Evolutionary conservation across 2,888 invertebrate species (phyloP), one percentile per base, ranked within the genome.

Genomic region (Apamea monoglypha): DNA sequence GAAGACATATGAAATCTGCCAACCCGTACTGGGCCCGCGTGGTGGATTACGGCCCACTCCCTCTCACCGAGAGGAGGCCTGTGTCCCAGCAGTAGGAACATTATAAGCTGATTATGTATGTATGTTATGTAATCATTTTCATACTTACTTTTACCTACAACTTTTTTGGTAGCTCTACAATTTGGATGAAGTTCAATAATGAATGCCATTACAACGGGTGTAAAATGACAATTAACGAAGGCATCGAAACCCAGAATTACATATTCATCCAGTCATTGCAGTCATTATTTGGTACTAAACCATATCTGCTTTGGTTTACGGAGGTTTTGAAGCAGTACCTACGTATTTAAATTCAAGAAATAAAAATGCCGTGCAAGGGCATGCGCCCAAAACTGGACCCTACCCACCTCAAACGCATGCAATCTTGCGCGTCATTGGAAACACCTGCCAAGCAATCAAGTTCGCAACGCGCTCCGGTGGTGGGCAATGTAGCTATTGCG

Each of bases 381-480:
- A 44, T 32, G 18, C 25, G 0, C 44, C 64, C n/a, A 56, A 76
- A 78, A 50, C 53, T 44, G 36, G 53, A 76, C 40, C 14, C 61
- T 59, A 64, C 56, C 40, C 71, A 36, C 53, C 36, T 59, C 36
- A 80, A 74, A 70, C 47, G 64, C 64, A 61, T 53, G 61, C 63
- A 32, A 64, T 47, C 67, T 53, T 29, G 59, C 80, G 72, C 74
- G 66, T 84, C 59, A 80, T 87, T 81, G 59, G 44, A 81, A 81
- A 80, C 70, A 79, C 84, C 85, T 87, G 85, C 66, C 81, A 81
- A 71, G 74, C 69, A 83, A 81, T 80, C 80, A 78, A 82, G 86
- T 88, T 85, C 53, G 85, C 76, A 72, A 70, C 50, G 32, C 71
- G 64, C 44, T 44, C 50, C 74, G 74, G 85, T 81, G 74, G 85